Conservation (phyloP, 2,888 invertebrate genomes). For the Cephus pygmeus region DNA sequence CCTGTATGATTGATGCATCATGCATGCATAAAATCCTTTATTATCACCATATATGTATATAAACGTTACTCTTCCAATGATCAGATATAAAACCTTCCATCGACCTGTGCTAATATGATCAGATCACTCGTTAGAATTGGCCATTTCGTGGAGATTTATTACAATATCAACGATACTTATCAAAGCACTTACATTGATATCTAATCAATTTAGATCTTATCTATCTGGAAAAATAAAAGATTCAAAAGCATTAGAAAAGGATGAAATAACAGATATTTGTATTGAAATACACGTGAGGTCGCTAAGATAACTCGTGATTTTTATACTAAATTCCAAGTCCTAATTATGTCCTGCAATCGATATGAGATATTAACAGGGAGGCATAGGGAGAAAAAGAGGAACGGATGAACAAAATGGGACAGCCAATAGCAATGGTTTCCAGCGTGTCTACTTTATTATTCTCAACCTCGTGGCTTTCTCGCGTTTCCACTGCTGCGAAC, state of each 20-base stretch:
- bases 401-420: background rate
- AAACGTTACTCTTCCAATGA: background rate
- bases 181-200: background rate
- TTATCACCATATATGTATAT: background rate
- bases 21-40: background rate
- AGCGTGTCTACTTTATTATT: background rate
- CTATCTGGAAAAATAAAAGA: background rate
- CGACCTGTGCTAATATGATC: background rate
- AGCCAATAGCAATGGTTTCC: background rate
- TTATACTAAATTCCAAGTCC: background rate
- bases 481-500: constrained; percentile 23
- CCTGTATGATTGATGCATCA: background rate
- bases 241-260: background rate
- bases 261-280: too few relatives aligned
- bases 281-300: background rate
- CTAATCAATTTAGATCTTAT: background rate
- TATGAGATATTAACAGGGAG: background rate
- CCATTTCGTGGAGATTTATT: background rate
- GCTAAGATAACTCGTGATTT: background rate
- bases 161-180: background rate
- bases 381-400: background rate
- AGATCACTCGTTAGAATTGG: background rate
- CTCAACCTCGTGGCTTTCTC: constrained; percentile 3
- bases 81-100: background rate
- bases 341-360: background rate